A percentile compares a stretch with the other conserved stretches of the same genome.
Conservation (phyloP, 2,888 invertebrate genomes). For the Horisme vitalbata region DNA sequence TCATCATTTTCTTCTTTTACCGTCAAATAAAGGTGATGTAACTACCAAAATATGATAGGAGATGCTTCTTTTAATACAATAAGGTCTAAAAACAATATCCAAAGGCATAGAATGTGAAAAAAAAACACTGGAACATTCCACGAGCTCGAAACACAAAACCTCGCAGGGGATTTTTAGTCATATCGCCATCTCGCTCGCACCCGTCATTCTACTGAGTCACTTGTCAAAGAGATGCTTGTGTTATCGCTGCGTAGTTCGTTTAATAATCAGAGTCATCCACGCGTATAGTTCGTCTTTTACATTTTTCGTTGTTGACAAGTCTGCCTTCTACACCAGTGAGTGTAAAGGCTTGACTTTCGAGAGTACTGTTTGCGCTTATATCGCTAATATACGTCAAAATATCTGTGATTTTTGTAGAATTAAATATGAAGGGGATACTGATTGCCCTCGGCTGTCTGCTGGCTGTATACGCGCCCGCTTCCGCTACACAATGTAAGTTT, state of each 20-base stretch:
- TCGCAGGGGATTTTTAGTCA: slow-evolving; percentile 50
- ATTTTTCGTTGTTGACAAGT: slow-evolving; percentile 70
- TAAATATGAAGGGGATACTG: slow-evolving; percentile 83
- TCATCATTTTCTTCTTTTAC: slow-evolving; percentile 33
- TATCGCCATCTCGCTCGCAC: slow-evolving; percentile 60
- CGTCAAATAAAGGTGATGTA: slow-evolving; percentile 6
- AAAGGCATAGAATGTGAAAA: slow-evolving; percentile 14
- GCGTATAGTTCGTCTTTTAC: slow-evolving; percentile 55
- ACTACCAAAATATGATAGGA: background rate
- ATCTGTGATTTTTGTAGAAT: slow-evolving; percentile 74
- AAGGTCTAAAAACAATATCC: background rate
- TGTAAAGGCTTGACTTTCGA: slow-evolving; percentile 89
- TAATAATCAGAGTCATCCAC: slow-evolving; percentile 59
- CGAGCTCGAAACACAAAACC: slow-evolving; percentile 75
- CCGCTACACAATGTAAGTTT: slow-evolving; percentile 87
- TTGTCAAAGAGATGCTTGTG: slow-evolving; percentile 68
- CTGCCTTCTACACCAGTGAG: slow-evolving; percentile 95
- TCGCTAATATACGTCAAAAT: slow-evolving; percentile 64
- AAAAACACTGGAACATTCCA: slow-evolving; percentile 47
- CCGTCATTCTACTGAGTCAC: slow-evolving; percentile 54
- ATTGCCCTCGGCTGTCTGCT: slow-evolving; percentile 73
- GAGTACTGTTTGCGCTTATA: slow-evolving; percentile 48
- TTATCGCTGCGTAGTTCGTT: slow-evolving; percentile 76
- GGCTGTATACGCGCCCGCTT: slow-evolving; percentile 74
- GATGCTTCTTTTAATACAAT: background rate